These are phyloP conservation scores for Melipona quadrifasciata DNA, from an alignment of 1,140 invertebrate species.

Conservation along the genomic window DNA sequence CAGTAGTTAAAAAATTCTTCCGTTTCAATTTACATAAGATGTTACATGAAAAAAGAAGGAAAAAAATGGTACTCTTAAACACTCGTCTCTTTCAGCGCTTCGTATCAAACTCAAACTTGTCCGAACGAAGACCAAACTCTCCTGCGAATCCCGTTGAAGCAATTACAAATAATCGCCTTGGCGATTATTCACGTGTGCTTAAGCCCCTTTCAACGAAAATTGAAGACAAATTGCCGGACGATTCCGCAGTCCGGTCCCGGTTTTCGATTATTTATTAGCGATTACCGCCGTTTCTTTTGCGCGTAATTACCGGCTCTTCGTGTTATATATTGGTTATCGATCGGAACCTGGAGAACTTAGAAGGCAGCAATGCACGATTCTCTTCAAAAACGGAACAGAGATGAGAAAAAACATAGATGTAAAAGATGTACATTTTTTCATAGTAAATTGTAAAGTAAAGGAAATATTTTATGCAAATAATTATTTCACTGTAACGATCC, in stretches of 20 bases:
- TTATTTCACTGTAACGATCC: too few relatives aligned
- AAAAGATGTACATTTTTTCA: too few relatives aligned
- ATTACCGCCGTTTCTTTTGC: not conserved
- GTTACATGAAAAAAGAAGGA: not conserved
- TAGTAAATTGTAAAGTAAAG: too few relatives aligned
- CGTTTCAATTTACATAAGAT: not conserved
- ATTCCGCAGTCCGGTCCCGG: not conserved
- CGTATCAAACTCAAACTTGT: not conserved
- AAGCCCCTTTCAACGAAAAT: not conserved
- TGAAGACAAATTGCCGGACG: constrained; percentile 9
- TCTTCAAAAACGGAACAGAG: too few relatives aligned
- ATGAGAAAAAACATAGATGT: too few relatives aligned
- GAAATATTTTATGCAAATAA: too few relatives aligned
- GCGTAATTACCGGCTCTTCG: not conserved
- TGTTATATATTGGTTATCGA: not conserved
- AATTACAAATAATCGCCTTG: constrained; percentile 28
- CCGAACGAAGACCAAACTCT: too few relatives aligned
- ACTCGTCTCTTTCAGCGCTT: not conserved
- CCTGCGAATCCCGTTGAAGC: not conserved
- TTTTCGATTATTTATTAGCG: constrained; percentile 12
- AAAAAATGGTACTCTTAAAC: not conserved
- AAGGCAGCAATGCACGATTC: not conserved
- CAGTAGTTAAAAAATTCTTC: not conserved
- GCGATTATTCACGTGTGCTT: constrained; percentile 16
- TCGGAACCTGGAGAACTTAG: not conserved